Conservation (phyloP, 2,113 vertebrate genomes). For the Glaucidium brasilianum region DNA sequence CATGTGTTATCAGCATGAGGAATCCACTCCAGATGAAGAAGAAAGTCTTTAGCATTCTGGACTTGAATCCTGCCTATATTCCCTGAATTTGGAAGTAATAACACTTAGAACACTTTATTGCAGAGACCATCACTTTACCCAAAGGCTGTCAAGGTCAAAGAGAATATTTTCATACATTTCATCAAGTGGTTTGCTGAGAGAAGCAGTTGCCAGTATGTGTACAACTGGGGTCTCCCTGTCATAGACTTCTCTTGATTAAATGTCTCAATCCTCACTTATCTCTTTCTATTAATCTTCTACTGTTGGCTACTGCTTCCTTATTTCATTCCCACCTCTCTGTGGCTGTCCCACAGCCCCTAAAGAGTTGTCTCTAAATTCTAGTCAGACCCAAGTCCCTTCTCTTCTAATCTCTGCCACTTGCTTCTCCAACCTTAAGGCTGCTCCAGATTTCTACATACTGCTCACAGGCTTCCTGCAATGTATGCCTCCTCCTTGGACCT, state of each 20-base stretch:
- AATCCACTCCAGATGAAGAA: neutral
- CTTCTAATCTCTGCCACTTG: neutral
- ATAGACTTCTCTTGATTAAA: neutral
- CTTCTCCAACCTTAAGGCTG: neutral
- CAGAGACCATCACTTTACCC: neutral
- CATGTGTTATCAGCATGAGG: fast-evolving
- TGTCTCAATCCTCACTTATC: neutral
- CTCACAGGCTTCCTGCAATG: neutral
- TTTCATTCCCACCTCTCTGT: neutral
- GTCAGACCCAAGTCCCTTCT: neutral
- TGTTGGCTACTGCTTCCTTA: neutral
- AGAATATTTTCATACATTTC: neutral
- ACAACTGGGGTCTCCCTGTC: neutral
- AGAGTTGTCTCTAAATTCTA: neutral
- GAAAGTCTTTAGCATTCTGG: neutral
- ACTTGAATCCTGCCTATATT: neutral
- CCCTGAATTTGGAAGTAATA: neutral
- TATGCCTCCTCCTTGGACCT: neutral
- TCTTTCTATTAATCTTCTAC: neutral
- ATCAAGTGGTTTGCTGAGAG: neutral
- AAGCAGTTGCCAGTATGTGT: neutral
- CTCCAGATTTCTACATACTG: neutral
- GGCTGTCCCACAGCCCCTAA: neutral
- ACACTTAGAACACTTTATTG: neutral
- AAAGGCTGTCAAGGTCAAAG: neutral